Conservation (phyloP, 2,113 vertebrate genomes). For the Syngnathus scovelli region DNA sequence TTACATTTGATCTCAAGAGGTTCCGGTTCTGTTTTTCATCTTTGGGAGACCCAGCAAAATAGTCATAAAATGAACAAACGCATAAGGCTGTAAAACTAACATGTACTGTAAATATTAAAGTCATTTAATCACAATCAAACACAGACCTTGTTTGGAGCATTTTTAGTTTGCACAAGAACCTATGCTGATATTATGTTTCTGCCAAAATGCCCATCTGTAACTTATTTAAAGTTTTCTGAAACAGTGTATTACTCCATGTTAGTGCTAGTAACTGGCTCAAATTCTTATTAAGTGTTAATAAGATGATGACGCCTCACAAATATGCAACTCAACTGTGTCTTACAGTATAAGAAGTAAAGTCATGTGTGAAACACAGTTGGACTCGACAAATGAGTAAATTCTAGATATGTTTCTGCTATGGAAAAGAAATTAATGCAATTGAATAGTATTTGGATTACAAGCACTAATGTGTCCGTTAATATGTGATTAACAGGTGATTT, state of each 20-base stretch:
- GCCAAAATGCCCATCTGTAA: constrained; percentile 62
- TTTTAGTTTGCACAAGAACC: constrained; percentile 44
- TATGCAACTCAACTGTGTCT: constrained; percentile 56
- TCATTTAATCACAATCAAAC: constrained; percentile 23
- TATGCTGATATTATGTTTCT: constrained; percentile 53
- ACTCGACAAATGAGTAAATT: constrained; percentile 11
- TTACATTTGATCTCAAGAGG: constrained; percentile 57
- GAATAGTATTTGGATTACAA: not conserved
- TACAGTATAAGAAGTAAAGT: constrained; percentile 38
- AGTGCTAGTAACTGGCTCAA: constrained; percentile 50
- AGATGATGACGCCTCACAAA: constrained; percentile 59
- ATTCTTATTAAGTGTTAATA: constrained; percentile 75
- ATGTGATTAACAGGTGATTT: not conserved
- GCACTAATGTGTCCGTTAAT: not conserved
- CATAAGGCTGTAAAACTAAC: constrained; percentile 35
- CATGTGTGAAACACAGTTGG: constrained; percentile 21
- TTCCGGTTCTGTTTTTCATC: constrained; percentile 46
- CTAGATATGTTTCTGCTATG: constrained; percentile 10
- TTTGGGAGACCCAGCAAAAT: constrained; percentile 31
- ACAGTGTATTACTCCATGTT: constrained; percentile 45
- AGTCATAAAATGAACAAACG: constrained; percentile 63
- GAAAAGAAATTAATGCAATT: not conserved
- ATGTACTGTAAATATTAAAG: constrained; percentile 7
- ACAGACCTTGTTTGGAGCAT: constrained; percentile 30
- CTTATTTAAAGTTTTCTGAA: constrained; percentile 67